A percentile compares a stretch with the other conserved stretches of the same genome.
Evolutionary conservation across 2,797 vertebrate species (phyloP).

Genomic region (Sternarchorhynchus goeldii): DNA sequence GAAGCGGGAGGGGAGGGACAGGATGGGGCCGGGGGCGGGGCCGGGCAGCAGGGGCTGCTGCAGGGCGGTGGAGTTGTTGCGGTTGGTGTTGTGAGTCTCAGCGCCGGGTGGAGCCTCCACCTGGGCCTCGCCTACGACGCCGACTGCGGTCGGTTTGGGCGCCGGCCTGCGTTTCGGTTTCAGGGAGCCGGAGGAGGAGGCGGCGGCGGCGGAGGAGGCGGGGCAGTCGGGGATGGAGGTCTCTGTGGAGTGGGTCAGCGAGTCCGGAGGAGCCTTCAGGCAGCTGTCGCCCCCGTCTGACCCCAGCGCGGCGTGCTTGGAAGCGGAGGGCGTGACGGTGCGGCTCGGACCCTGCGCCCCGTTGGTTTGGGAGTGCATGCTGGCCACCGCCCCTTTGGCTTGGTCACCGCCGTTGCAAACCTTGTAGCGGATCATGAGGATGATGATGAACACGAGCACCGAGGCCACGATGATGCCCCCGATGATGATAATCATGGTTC

Average conservation of each 20-base stretch:
- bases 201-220: slow-evolving; percentile 80
- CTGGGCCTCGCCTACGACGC: slow-evolving; percentile 61
- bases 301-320: slow-evolving; percentile 81
- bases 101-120: slow-evolving; percentile 68
- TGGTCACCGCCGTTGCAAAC: slow-evolving; percentile 89
- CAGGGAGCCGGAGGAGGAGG: slow-evolving; percentile 69
- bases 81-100: slow-evolving; percentile 93
- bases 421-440: slow-evolving; percentile 98
- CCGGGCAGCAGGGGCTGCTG: slow-evolving; percentile 71
- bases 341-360: slow-evolving; percentile 89
- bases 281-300: slow-evolving; percentile 47
- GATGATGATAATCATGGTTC: slow-evolving; percentile 99
- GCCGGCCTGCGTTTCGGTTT: slow-evolving; percentile 89
- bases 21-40: slow-evolving; percentile 44
- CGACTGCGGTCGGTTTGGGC: slow-evolving; percentile 67
- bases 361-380: slow-evolving; percentile 95
- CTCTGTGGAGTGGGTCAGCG: slow-evolving; percentile 74
- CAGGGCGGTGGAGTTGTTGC: slow-evolving; percentile 93
- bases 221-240: slow-evolving; percentile 83
- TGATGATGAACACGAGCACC: slow-evolving; percentile 97
- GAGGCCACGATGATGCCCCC: slow-evolving; percentile 98
- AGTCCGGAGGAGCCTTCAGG: slow-evolving; percentile 75
- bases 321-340: slow-evolving; percentile 80
- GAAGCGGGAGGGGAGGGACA: slow-evolving; percentile 61
- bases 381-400: slow-evolving; percentile 86